phyloP scores from a whole-genome alignment of 2,797 vertebrate species.

The Tympanoctomys barrerae region DNA sequence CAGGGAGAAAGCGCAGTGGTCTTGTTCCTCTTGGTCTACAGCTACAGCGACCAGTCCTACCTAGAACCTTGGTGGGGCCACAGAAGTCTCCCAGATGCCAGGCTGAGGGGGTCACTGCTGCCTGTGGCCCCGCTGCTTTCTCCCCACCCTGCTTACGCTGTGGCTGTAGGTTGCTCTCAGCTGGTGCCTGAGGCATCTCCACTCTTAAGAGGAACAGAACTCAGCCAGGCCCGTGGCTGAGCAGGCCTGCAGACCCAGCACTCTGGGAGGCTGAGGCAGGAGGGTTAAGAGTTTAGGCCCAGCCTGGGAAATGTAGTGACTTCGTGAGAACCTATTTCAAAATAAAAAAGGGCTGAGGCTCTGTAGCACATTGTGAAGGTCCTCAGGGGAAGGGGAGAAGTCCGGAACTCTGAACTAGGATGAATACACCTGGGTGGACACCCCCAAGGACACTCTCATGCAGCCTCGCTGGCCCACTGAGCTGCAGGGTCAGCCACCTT shows the following conservation, averaged over 20 bases:
- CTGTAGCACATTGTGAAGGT: not conserved
- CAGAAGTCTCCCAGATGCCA: not conserved
- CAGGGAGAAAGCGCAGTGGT: not conserved
- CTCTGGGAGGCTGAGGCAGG: not conserved
- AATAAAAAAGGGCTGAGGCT: not conserved
- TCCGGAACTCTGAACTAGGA: not conserved
- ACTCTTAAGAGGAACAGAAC: not conserved
- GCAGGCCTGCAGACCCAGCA: not conserved
- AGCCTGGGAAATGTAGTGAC: not conserved
- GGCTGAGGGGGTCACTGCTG: not conserved
- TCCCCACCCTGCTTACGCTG: fast-evolving
- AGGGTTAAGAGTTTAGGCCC: not conserved
- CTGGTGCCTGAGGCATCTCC: not conserved
- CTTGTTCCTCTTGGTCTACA: not conserved
- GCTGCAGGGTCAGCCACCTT: not conserved
- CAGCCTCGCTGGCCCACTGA: not conserved
- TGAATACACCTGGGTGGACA: not conserved
- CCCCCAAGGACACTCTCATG: not conserved
- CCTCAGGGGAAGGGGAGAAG: not conserved
- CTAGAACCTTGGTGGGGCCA: not conserved
- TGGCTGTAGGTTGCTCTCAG: not conserved
- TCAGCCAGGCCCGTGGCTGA: not conserved
- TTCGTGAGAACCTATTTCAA: not conserved
- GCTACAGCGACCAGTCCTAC: not conserved
- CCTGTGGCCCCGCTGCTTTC: not conserved